Base-by-base conservation (phyloP, 2,797 vertebrate species). In the Carduelis carduelis region DNA sequence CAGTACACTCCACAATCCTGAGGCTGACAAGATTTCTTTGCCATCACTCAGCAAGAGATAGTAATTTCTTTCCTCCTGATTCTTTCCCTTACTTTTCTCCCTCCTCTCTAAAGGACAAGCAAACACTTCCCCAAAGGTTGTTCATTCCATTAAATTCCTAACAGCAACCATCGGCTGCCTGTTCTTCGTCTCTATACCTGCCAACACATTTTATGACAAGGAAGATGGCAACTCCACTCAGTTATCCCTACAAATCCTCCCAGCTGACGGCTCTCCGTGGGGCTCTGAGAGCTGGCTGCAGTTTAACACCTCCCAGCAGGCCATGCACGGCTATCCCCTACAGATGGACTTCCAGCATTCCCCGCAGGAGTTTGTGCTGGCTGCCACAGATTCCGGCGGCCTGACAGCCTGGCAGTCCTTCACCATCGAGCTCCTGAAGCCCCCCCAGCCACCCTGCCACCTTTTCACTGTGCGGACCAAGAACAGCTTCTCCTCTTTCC, bases 401-500 rank as follows among this genome's bases (percentile, higher is more conserved):
- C 88, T 97, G 56, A 69, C 68, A 30, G 52, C 76, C 52, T 21
- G 71, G 43, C 78, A 96, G 41, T 55, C 85, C 43, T 72, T 98
- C 44, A 97, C 91, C 44, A 39, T 96, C 3, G 87, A 97, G 80
- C 94, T 98, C 18, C 85, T 65, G 44, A 84, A 63, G n/a, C 77
- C 86, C 30, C 34, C 43, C 1, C 5, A 39, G 0, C 32, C 64
- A 3, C 97, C 96, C 0, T 98, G 97, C 85, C 95, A 98, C 27
- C 22, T 86, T 63, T 97, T 97, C 83, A 96, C 93, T 0, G 1
- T 97, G 55, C 84, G 84, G 22, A 91, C 81, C 43, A 97, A 91
- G 59, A 95, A 68, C 81, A 98, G 97, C 87, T 97, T 97, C 52
- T 49, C 86, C 64, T 97, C 96, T 5, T 96, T 98, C 77, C 83